A percentile compares a stretch with the other conserved stretches of the same genome.
Evolutionary conservation across 1,140 invertebrate genomes (phyloP).

Genomic region (Diabrotica virgifera): DNA sequence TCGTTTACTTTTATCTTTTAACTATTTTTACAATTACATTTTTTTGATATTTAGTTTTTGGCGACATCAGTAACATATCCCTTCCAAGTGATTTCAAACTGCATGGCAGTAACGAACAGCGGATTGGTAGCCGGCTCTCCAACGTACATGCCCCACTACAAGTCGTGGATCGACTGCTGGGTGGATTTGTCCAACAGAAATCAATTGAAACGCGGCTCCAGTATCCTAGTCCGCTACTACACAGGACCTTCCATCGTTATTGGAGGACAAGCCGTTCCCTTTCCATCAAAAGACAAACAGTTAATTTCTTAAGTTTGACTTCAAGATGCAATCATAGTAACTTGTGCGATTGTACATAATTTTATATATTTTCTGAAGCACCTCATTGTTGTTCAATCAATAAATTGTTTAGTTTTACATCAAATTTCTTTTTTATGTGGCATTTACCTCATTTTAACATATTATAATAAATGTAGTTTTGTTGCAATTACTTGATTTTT

Average conservation of each 20-base stretch:
- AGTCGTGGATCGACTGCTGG: conserved; percentile 77
- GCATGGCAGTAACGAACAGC: conserved; percentile 79
- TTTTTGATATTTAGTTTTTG: conserved; percentile 58
- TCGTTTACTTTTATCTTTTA: no score
- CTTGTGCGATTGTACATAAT: no score
- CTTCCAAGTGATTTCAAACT: conserved; percentile 81
- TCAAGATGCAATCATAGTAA: background rate
- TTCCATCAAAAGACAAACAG: conserved; percentile 2
- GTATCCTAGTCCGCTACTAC: conserved; percentile 77
- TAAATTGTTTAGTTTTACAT: no score
- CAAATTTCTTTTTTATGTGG: no score
- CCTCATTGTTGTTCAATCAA: no score
- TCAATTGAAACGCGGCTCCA: conserved; percentile 81
- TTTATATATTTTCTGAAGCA: no score
- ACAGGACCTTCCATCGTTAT: conserved; percentile 56
- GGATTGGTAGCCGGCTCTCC: conserved; percentile 72
- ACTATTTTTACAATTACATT: conserved; percentile 12
- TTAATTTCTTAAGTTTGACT: no score
- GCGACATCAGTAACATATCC: conserved; percentile 81
- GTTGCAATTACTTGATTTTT: no score
- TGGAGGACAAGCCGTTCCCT: conserved; percentile 30
- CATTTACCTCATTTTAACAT: no score
- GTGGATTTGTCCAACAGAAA: conserved; percentile 65
- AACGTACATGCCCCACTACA: conserved; percentile 77
- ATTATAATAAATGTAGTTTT: no score